Base-by-base conservation (phyloP, 2,797 vertebrate species). In the Argyrosomus regius region DNA sequence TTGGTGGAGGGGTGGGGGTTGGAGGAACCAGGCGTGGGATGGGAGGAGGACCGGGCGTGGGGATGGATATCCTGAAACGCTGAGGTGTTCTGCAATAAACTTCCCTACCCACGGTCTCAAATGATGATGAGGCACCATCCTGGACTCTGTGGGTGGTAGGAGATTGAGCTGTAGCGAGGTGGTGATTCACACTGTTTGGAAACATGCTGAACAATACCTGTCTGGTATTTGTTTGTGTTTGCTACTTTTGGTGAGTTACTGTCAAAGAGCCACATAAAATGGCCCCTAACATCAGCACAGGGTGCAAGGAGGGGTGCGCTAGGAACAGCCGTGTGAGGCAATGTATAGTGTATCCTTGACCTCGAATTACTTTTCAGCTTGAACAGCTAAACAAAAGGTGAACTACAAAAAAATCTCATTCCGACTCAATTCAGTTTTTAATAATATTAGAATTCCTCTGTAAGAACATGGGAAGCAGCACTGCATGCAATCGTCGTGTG, bases 21-120 rank as follows among this genome's bases (percentile, higher is more conserved):
- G 49, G 17, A 9, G 31, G 4, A 14, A 77, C 69, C 61, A 28
- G 65, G 82, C 53, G 83, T 75, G 80, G 77, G 84, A 80, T 68
- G 77, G 84, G 77, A 78, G 73, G 82, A 85, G 88, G 79, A 78
- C 77, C 54, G 81, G 80, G 83, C 63, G 80, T 84, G 86, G 77
- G 87, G 91, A 90, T 86, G 87, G 89, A 80, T 91, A 89, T 88
- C 90, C 90, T 84, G 88, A 89, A 94, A 93, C 52, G 91, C 92
- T 89, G 92, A 91, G 92, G 89, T 93, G 89, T 91, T 89, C 82
- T 73, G 92, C 92, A 92, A 94, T 94, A 94, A 95, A 92, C 83
- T 86, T 87, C 74, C 82, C 88, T 88, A 80, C 80, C 89, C 84
- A 87, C 86, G 43, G 89, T 48, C 91, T 89, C 86, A 92, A 93